These are phyloP conservation scores for Camponotus fellah DNA, from an alignment of 2,888 invertebrate species.

Conservation along the genomic window DNA sequence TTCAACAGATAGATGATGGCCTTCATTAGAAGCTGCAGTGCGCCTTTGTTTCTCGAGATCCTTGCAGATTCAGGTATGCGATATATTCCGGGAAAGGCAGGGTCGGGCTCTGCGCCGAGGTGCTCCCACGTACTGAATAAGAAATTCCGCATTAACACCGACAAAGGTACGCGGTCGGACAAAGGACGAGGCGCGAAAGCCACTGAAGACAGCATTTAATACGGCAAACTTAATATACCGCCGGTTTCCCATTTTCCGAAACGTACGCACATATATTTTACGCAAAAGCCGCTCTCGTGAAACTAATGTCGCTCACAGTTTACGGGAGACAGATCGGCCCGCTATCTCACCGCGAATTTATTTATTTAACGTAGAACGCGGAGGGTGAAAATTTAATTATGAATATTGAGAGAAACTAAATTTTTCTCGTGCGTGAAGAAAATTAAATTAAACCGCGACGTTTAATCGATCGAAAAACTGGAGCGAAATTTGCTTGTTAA, in stretches of 20 bases:
- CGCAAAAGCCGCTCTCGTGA: background rate
- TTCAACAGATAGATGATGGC: conserved; percentile 35
- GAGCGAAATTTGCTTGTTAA: no score
- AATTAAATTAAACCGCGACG: background rate
- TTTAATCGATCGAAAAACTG: background rate
- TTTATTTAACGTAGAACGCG: background rate
- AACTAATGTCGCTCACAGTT: conserved; percentile 21
- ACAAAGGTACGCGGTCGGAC: conserved; percentile 16
- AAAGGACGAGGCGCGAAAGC: conserved; percentile 40
- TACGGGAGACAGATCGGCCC: background rate
- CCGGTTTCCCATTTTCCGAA: conserved; percentile 17
- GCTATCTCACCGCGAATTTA: background rate
- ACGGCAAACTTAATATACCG: conserved; percentile 41
- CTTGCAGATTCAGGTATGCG: conserved; percentile 40
- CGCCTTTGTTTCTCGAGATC: conserved; percentile 46
- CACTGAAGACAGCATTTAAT: conserved; percentile 26
- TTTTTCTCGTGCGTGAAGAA: background rate
- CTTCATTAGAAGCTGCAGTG: conserved; percentile 42
- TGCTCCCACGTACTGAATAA: conserved; percentile 34
- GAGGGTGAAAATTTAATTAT: background rate
- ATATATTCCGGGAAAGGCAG: conserved; percentile 36
- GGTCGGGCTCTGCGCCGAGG: background rate
- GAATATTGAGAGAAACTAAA: background rate
- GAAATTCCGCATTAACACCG: conserved; percentile 48
- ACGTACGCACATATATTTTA: conserved; percentile 10